Conservation (phyloP, 2,888 invertebrate species). For the Plagiodera versicolora region DNA sequence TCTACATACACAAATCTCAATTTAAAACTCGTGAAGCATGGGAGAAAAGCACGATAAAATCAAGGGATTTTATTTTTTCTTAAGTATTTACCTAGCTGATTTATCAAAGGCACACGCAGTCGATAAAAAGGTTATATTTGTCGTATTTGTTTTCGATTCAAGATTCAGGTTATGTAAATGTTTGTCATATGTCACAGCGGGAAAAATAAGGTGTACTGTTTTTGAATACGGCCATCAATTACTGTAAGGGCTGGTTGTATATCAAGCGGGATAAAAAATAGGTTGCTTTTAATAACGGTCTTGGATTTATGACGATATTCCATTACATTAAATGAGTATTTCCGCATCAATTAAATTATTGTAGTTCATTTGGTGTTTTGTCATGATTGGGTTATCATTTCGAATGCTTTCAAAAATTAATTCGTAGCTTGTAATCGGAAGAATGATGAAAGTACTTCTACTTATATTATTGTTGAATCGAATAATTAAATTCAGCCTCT, state of each 20-base stretch:
- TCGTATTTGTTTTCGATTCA: conserved; percentile 12
- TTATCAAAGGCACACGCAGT: conserved; percentile 7
- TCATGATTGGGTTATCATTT: too few relatives aligned
- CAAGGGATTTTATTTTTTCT: conserved; percentile 10
- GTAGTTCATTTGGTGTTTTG: too few relatives aligned
- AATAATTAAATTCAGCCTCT: too few relatives aligned
- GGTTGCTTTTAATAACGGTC: too few relatives aligned
- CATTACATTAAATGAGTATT: too few relatives aligned
- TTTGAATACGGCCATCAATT: conserved; percentile 10
- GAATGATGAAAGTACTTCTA: too few relatives aligned
- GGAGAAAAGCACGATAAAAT: conserved; percentile 12
- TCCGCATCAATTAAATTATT: too few relatives aligned
- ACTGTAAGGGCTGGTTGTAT: conserved; percentile 5
- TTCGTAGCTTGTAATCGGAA: too few relatives aligned
- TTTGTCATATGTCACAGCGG: conserved; percentile 7
- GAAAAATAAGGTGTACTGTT: conserved; percentile 8
- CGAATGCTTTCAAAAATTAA: too few relatives aligned
- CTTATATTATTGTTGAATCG: too few relatives aligned
- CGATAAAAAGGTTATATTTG: conserved; percentile 13
- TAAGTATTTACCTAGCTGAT: conserved; percentile 14
- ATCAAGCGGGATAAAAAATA: neutral
- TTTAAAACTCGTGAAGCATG: conserved; percentile 13
- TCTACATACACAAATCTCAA: conserved; percentile 10
- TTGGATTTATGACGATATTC: neutral
- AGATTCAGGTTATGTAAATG: conserved; percentile 14